Percentiles rank a stretch among this genome's conserved stretches.
phyloP scores from a whole-genome alignment of 2,113 vertebrate genomes.

The Xenopus tropicalis region DNA sequence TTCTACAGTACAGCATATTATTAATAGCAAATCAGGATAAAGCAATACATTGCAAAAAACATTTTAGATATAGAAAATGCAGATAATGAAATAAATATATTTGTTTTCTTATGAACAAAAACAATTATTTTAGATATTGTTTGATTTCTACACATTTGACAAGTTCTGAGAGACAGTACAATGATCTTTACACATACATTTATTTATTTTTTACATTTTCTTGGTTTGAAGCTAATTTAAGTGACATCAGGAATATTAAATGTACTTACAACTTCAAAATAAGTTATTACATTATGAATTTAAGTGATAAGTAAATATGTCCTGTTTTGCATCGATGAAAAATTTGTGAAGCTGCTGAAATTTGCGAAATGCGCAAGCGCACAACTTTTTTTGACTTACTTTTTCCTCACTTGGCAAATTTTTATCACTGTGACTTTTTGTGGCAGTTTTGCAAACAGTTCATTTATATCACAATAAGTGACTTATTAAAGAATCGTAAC shows the following conservation, averaged over 20 bases:
- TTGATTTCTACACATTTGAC: conserved; percentile 91
- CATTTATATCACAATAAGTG: too few species aligned
- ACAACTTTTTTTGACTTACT: too few species aligned
- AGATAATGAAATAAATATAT: conserved; percentile 67
- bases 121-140: conserved; percentile 91
- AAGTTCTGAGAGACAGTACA: conserved; percentile 88
- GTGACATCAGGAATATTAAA: conserved; percentile 91
- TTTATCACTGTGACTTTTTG: too few species aligned
- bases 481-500: too few species aligned
- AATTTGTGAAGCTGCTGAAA: too few species aligned
- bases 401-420: too few species aligned
- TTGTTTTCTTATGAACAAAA: conserved; percentile 79
- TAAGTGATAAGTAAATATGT: too few species aligned
- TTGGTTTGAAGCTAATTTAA: conserved; percentile 83
- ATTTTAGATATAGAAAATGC: background rate
- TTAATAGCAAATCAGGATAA: background rate
- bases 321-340: too few species aligned
- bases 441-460: too few species aligned
- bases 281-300: conserved; percentile 99
- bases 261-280: conserved; percentile 98
- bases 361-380: too few species aligned
- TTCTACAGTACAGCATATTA: background rate
- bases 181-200: conserved; percentile 88
- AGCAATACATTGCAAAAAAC: background rate
- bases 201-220: conserved; percentile 79